These are phyloP conservation scores for Chrosomus eos DNA, from an alignment of 2,797 vertebrate genomes.

Conservation along the genomic window DNA sequence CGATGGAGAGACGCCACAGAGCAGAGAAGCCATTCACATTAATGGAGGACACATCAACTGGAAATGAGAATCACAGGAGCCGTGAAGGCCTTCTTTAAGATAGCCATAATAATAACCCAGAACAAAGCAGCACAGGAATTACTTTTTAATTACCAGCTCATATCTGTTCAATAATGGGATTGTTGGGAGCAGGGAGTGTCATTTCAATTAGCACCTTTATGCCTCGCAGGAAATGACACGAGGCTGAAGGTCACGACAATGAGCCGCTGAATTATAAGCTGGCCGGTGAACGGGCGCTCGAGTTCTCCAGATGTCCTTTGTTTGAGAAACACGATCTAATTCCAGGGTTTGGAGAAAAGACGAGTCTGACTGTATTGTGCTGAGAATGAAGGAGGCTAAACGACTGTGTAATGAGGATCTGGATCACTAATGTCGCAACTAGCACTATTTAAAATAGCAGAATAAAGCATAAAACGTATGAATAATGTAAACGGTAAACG, in stretches of 20 bases:
- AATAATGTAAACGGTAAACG: too few relatives aligned
- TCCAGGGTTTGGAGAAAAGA: background rate
- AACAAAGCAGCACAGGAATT: constrained; percentile 65
- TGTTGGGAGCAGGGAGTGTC: constrained; percentile 62
- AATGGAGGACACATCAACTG: constrained; percentile 60
- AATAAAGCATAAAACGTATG: background rate
- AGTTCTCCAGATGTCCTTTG: background rate
- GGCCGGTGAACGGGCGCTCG: background rate
- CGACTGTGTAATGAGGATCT: background rate
- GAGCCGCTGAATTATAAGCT: constrained; percentile 26
- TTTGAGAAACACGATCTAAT: background rate
- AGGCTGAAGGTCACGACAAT: background rate
- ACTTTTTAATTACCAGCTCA: constrained; percentile 69
- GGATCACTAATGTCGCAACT: background rate
- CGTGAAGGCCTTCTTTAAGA: constrained; percentile 51
- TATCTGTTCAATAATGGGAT: constrained; percentile 69
- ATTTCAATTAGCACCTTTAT: constrained; percentile 66
- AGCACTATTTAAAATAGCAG: background rate
- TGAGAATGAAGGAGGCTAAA: background rate
- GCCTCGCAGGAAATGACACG: constrained; percentile 35
- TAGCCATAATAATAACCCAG: constrained; percentile 54
- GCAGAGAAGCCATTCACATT: constrained; percentile 58
- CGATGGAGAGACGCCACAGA: constrained; percentile 36
- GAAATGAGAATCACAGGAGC: constrained; percentile 64
- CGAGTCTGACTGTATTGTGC: background rate